Evolutionary conservation across 2,888 invertebrate genomes (phyloP).

Genomic region (Sthenelais limicola): DNA sequence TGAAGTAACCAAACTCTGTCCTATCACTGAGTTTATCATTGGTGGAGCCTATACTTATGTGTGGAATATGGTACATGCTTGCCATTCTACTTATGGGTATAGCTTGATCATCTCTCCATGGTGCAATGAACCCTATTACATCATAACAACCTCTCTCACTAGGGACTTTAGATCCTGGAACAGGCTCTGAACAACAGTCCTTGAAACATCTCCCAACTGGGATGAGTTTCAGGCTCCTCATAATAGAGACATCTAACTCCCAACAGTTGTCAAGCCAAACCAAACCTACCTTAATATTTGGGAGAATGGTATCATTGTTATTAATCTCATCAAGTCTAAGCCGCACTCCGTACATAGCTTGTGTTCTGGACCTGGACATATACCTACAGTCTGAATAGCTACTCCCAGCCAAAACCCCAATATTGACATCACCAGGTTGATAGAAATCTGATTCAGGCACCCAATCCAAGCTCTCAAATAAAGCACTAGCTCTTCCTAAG

Average conservation of each 20-base stretch:
- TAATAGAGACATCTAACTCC: background rate
- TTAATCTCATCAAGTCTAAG: slow-evolving; percentile 8
- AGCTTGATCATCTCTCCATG: too few species aligned
- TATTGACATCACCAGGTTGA: too few species aligned
- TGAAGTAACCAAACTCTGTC: slow-evolving; percentile 56
- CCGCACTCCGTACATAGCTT: background rate
- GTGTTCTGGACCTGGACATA: too few species aligned
- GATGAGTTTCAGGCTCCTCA: background rate
- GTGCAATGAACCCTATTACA: slow-evolving; percentile 43
- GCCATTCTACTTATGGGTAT: slow-evolving; percentile 40
- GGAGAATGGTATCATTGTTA: background rate
- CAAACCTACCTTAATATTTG: slow-evolving; percentile 7
- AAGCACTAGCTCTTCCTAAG: too few species aligned
- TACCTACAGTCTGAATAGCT: too few species aligned
- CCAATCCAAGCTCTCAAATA: too few species aligned
- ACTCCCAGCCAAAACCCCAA: too few species aligned
- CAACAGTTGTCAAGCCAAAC: slow-evolving; percentile 1
- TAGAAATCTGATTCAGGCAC: too few species aligned
- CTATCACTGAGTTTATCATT: slow-evolving; percentile 60
- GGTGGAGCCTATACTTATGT: slow-evolving; percentile 70
- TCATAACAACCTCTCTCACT: slow-evolving; percentile 13
- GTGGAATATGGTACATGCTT: slow-evolving; percentile 75
- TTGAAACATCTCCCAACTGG: background rate
- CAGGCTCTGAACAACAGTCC: slow-evolving; percentile 1
- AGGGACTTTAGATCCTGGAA: background rate